Percentiles rank a stretch among this genome's conserved stretches.
These are phyloP conservation scores for Horisme vitalbata DNA, from an alignment of 2,888 invertebrate genomes.

Conservation along the genomic window DNA sequence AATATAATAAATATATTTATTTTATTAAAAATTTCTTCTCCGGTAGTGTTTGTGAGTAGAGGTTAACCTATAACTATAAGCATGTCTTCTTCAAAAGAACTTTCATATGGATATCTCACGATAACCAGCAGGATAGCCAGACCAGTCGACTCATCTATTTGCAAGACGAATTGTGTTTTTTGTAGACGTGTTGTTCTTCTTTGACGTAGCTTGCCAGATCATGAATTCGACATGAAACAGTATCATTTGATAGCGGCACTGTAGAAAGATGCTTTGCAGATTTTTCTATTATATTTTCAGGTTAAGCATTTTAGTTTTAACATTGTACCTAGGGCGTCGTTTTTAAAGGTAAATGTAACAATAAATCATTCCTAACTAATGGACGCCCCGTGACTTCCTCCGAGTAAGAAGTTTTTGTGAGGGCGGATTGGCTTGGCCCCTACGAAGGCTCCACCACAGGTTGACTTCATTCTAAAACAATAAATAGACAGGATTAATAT, in stretches of 20 bases:
- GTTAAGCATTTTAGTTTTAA: too few relatives aligned
- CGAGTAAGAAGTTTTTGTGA: too few relatives aligned
- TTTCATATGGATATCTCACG: slow-evolving; percentile 42
- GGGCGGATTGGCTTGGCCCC: too few relatives aligned
- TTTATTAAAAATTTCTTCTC: slow-evolving; percentile 30
- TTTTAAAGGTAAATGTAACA: too few relatives aligned
- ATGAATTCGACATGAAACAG: slow-evolving; percentile 42
- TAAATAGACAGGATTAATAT: too few relatives aligned
- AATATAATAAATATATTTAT: slow-evolving; percentile 1
- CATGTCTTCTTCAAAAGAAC: slow-evolving; percentile 39
- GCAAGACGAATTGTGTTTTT: slow-evolving; percentile 35
- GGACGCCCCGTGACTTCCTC: too few relatives aligned
- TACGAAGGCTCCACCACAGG: too few relatives aligned
- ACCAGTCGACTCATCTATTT: slow-evolving; percentile 42
- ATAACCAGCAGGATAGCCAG: slow-evolving; percentile 43
- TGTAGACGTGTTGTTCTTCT: slow-evolving; percentile 35
- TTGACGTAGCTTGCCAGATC: slow-evolving; percentile 38
- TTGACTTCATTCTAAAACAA: too few relatives aligned
- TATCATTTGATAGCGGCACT: slow-evolving; percentile 46
- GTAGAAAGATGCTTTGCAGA: slow-evolving; percentile 42
- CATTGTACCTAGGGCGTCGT: too few relatives aligned
- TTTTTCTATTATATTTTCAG: too few relatives aligned
- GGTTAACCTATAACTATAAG: slow-evolving; percentile 32
- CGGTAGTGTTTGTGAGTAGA: slow-evolving; percentile 37
- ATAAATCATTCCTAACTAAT: too few relatives aligned